Evolutionary conservation across 2,888 invertebrate species (phyloP).

Genomic region (Sarcophaga variegata): DNA sequence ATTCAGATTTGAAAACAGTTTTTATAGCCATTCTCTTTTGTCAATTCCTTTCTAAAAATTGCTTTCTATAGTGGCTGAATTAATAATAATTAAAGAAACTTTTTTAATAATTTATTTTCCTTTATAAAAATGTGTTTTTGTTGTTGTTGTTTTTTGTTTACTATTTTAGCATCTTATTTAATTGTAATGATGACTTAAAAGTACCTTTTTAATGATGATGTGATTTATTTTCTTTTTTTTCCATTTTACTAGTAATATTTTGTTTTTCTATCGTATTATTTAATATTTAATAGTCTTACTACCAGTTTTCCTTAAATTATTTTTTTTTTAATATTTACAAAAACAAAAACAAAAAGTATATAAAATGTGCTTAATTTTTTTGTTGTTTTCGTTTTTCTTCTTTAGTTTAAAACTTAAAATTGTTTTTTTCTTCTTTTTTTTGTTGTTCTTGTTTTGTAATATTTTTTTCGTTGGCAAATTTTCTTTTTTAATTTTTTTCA

Average conservation of each 20-base stretch:
- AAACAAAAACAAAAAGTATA: constrained; percentile 27
- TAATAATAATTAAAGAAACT: too few relatives aligned
- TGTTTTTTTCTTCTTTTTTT: constrained; percentile 11
- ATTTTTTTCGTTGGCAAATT: constrained; percentile 66
- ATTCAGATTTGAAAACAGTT: too few relatives aligned
- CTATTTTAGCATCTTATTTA: constrained; percentile 18
- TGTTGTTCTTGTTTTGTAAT: constrained; percentile 21
- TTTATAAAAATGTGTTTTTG: constrained; percentile 13
- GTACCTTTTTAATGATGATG: not conserved
- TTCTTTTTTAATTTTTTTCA: constrained; percentile 36
- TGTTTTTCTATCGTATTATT: not conserved
- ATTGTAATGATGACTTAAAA: not conserved
- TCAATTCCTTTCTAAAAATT: too few relatives aligned
- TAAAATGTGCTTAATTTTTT: constrained; percentile 51
- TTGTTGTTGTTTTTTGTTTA: constrained; percentile 61
- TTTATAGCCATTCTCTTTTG: too few relatives aligned
- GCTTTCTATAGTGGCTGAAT: too few relatives aligned
- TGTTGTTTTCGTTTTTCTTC: constrained; percentile 16
- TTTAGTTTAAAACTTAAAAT: constrained; percentile 55
- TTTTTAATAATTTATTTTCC: too few relatives aligned
- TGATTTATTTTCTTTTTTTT: constrained; percentile 16
- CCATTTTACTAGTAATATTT: not conserved
- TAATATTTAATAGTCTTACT: constrained; percentile 60
- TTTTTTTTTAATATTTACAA: constrained; percentile 59
- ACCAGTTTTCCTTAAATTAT: constrained; percentile 61